Conservation (phyloP, 2,797 vertebrate species). For the Danio kyathit region DNA sequence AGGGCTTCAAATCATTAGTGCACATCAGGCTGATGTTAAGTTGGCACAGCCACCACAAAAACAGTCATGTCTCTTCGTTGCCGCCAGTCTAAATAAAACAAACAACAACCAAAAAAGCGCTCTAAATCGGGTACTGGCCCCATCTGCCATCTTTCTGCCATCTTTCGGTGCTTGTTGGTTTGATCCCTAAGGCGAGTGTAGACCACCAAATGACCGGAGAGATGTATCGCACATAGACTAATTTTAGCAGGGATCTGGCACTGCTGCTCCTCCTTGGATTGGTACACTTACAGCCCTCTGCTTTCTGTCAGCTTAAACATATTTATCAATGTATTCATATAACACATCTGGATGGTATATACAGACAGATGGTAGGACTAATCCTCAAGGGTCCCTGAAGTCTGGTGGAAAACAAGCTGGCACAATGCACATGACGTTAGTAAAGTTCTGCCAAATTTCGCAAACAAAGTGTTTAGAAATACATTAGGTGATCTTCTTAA, state of each 20-base stretch:
- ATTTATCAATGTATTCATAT: constrained; percentile 43
- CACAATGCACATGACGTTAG: constrained; percentile 1
- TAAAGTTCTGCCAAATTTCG: constrained; percentile 45
- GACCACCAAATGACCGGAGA: constrained; percentile 21
- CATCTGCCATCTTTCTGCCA: constrained; percentile 33
- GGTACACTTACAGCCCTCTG: constrained; percentile 5
- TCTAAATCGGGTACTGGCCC: constrained; percentile 42
- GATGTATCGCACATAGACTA: neutral
- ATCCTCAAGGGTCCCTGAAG: constrained; percentile 21
- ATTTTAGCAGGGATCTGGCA: constrained; percentile 31
- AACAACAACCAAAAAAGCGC: constrained; percentile 1
- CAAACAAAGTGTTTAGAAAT: constrained; percentile 16
- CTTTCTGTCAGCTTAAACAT: constrained; percentile 27
- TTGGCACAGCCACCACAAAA: constrained; percentile 40
- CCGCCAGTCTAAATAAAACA: constrained; percentile 40
- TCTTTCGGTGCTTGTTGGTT: constrained; percentile 34
- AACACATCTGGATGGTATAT: constrained; percentile 48
- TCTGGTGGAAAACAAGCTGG: constrained; percentile 35
- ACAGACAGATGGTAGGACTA: constrained; percentile 45
- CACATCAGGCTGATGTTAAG: constrained; percentile 49
- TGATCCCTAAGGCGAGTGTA: constrained; percentile 20
- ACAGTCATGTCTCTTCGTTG: constrained; percentile 34
- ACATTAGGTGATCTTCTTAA: neutral
- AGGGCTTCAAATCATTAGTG: constrained; percentile 55
- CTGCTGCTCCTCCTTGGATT: constrained; percentile 21